Conservation (phyloP, 2,888 invertebrate genomes). For the Kryphioiulus occultus region DNA sequence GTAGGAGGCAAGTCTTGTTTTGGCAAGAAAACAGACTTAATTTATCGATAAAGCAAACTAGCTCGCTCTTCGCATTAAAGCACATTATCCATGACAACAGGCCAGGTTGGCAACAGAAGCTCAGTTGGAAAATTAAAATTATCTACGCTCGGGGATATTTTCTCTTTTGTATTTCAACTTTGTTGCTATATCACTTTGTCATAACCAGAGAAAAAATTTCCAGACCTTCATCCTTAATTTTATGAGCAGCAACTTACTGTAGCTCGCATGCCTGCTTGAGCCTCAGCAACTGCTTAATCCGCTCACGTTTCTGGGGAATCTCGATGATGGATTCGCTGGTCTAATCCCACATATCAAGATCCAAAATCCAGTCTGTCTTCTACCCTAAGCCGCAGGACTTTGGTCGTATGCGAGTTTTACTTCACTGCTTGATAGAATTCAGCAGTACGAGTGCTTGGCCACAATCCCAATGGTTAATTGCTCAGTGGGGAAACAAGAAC, state of each 20-base stretch:
- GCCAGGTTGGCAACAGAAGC: too few species aligned
- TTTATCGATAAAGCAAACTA: too few species aligned
- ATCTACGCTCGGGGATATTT: neutral
- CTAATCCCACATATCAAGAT: neutral
- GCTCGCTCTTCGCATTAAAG: too few species aligned
- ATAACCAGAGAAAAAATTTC: too few species aligned
- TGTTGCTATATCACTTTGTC: too few species aligned
- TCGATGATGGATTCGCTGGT: neutral
- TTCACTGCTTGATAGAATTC: neutral
- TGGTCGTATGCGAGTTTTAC: neutral
- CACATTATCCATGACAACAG: too few species aligned
- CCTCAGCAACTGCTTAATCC: constrained; percentile 23
- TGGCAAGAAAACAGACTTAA: too few species aligned
- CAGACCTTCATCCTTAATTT: neutral
- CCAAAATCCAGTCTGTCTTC: neutral
- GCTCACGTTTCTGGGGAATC: constrained; percentile 23
- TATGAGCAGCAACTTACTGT: neutral
- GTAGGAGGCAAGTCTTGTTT: too few species aligned
- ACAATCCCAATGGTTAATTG: neutral
- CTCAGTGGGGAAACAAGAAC: neutral
- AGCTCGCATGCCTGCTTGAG: neutral
- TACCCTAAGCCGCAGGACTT: neutral
- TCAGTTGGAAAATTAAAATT: too few species aligned
- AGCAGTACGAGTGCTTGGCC: neutral
- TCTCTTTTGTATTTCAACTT: neutral